Base-by-base conservation (phyloP, 2,888 invertebrate species). In the Aleiodes leptofemur region DNA sequence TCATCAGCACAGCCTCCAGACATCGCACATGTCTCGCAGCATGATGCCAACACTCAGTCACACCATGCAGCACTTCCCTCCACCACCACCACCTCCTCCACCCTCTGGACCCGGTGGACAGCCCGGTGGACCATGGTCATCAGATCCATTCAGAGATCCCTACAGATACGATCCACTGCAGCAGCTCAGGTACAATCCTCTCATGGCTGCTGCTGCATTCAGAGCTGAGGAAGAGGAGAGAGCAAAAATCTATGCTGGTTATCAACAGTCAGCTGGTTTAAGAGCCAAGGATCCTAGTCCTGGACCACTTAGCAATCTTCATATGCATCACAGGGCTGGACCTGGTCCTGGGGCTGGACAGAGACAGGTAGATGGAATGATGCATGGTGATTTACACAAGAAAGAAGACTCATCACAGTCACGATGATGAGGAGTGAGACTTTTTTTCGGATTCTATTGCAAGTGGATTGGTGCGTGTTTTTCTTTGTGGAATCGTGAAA, bases 201-300 rank as follows among this genome's bases (percentile, higher is more conserved):
- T 96, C 48, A 93, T 96, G 91, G 95, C 95, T 83, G 95, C 94
- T 13, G 95, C 95, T 23, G 89, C 90, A 3, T 93, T 94, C 86
- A 92, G 95, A 73, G 94, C 93, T 61, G 95, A 95, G 86, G 95
- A 90, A 72, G 90, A 96, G 83, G 94, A 96, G 88, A 93, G 95
- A 77, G 94, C 94, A 56, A 96, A 95, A 90, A 92, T 95, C 85
- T 81, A 80, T 72, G 81, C 79, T 6, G 78, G 78, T 2, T 80
- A 81, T 14, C 83, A 86, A 7, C 91, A 92, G 81, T 93, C 93
- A 83, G 86, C 90, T 81, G 91, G 92, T 83, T 89, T 90, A 77
- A 86, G 92, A 69, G 85, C 86, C 23, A 92, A 92, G 84, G 92
- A 92, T 79, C 91, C 92, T 3, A 90, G 90, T 74, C 90, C 90